Base-by-base conservation (phyloP, 2,797 vertebrate species). In the Rhabdomys pumilio region DNA sequence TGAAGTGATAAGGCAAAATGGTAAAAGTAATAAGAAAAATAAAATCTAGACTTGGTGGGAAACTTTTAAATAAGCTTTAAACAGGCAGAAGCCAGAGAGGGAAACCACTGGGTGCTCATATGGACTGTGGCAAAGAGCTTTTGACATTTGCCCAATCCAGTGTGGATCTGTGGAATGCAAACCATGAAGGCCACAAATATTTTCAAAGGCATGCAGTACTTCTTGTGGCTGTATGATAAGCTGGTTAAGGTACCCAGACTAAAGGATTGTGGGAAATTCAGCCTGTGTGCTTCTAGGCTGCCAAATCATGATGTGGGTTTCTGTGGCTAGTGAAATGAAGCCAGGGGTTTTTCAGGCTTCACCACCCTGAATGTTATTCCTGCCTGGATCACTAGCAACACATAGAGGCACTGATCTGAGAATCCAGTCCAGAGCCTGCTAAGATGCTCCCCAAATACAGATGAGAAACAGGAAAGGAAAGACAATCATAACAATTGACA, bases 1-100 rank as follows among this genome's bases (percentile, higher is more conserved):
- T 38, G 67, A 93, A 94, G 86, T 85, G 59, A 97, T 97, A 96
- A 95, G 86, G 73, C 72, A 96, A 94, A 97, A 96, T 95, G 84
- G 92, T 89, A 94, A 50, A 94, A 93, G 41, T 83, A 95, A 93
- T 90, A 77, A 85, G 67, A 90, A 91, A 89, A 81, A 89, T 91
- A 91, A 91, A 85, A 75, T 38, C 38, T 59, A 15, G 65, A 90
- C 91, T 86, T 93, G 89, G 87, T 97, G 95, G 24, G 82, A 88
- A 83, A 31, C 53, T 94, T 94, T 44, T 34, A 89, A 97, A 94
- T 19, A 92, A 95, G 76, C 0, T 20, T 84, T 73, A 41, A 76
- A 81, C 24, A 55, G 38, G 81, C 41, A 92, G 79, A 26, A 96
- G 29, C 11, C 7, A 57, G 17, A 96, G 95, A 90, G 34, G 14